Evolutionary conservation across 2,797 vertebrate species (phyloP), one percentile per base, ranked within the genome.

Genomic region (Phoxinus dragarum): DNA sequence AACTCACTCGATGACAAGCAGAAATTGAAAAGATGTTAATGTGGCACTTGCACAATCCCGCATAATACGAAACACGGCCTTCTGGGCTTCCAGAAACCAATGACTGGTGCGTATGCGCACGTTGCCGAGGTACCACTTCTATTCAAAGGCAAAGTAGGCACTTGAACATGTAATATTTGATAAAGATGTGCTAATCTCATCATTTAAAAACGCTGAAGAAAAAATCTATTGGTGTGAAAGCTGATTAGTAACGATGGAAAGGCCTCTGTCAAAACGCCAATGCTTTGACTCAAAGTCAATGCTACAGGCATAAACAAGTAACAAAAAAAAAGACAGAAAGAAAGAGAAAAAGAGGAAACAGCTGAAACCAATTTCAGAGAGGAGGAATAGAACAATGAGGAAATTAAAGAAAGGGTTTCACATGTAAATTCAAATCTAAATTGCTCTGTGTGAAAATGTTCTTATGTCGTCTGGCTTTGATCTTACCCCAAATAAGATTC

Each of bases 1-100:
- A 85, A 85, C 78, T 34, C 75, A 27, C 67, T 80, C 17, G 4
- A 81, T 74, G 34, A 42, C 69, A 73, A 47, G 77, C 69, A 67
- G 44, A 85, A 85, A 81, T 67, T 85, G 77, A 85, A 85, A 85
- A 85, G 69, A 85, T 81, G 84, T 74, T 85, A 85, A 85, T 74
- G 71, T 67, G 44, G 40, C 76, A 19, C 52, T 84, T 40, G 11
- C 59, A 71, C 66, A 36, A 61, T 34, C 75, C 31, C 4, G 17
- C 44, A 73, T 54, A 85, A 66, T 80, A 66, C 10, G n/a, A 80
- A 85, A 74, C 44, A 6, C n/a, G 56, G 68, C 77, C 54, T 80
- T 85, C 77, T 80, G 68, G 34, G 77, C 71, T 80, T 85, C 76
- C 21, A 80, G 10, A 67, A 34, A 34, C 77, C 56, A 73, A 40